A percentile compares a stretch with the other conserved stretches of the same genome.
These are phyloP conservation scores for Mareca strepera DNA, from an alignment of 2,797 vertebrate species.

Conservation along the genomic window DNA sequence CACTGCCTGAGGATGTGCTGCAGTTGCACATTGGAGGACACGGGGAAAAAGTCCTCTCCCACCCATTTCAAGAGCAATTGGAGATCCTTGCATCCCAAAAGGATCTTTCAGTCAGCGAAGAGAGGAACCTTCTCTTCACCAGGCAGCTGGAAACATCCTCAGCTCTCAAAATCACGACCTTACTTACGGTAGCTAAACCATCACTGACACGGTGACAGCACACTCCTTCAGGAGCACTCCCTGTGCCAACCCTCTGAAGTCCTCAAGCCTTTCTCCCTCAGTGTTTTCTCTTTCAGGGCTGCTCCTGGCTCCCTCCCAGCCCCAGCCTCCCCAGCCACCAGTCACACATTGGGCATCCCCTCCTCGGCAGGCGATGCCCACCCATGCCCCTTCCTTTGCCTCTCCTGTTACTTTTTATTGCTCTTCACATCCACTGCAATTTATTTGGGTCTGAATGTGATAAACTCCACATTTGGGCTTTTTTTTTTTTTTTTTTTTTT, in stretches of 20 bases:
- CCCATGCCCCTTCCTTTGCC: neutral
- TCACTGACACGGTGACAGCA: neutral
- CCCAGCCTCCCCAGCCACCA: neutral
- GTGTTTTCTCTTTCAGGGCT: neutral
- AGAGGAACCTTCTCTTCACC: neutral
- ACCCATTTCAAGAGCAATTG: neutral
- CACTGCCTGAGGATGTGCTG: neutral
- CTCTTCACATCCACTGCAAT: neutral
- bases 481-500: neutral
- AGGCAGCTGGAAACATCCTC: neutral
- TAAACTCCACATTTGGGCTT: constrained; percentile 40
- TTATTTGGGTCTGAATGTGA: constrained; percentile 55
- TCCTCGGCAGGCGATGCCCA: accelerated
- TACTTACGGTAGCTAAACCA: neutral
- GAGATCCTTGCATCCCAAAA: neutral
- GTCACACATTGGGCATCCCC: neutral
- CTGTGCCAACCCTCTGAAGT: neutral
- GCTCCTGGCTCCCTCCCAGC: neutral
- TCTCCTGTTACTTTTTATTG: constrained; percentile 18
- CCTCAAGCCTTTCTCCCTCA: neutral
- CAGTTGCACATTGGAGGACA: neutral
- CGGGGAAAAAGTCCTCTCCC: neutral
- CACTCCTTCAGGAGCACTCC: neutral
- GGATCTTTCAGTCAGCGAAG: neutral
- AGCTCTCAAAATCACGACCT: neutral